A percentile compares a stretch with the other conserved stretches of the same genome.
These are phyloP conservation scores for Globia sparganii DNA, from an alignment of 2,888 invertebrate genomes.

Conservation along the genomic window DNA sequence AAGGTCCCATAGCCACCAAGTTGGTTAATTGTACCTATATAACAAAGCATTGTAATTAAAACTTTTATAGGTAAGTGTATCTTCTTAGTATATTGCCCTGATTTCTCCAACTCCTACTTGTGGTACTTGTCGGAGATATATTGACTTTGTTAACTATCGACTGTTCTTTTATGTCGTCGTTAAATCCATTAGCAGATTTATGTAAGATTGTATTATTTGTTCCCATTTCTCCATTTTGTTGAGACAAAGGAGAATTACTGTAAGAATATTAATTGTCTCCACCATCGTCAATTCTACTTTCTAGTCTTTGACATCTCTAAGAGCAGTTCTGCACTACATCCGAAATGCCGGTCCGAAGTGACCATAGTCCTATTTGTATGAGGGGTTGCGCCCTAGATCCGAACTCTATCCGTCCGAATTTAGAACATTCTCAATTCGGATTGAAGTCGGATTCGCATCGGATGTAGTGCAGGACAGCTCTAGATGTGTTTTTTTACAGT, in stretches of 20 bases:
- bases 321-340: too few relatives aligned
- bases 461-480: too few relatives aligned
- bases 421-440: too few relatives aligned
- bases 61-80: slow-evolving; percentile 30
- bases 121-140: slow-evolving; percentile 16
- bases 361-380: too few relatives aligned
- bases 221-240: background rate
- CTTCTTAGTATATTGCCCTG: background rate
- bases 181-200: slow-evolving; percentile 44
- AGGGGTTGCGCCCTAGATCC: too few relatives aligned
- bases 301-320: background rate
- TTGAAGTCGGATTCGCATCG: too few relatives aligned
- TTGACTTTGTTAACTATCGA: slow-evolving; percentile 20
- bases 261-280: background rate
- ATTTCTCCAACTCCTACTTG: slow-evolving; percentile 17
- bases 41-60: slow-evolving; percentile 42
- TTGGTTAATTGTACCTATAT: background rate
- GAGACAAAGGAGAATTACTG: too few relatives aligned
- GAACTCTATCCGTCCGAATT: too few relatives aligned
- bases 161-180: slow-evolving; percentile 32
- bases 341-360: too few relatives aligned
- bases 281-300: slow-evolving; percentile 3
- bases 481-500: background rate
- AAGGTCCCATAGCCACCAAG: slow-evolving; percentile 2
- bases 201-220: slow-evolving; percentile 5